Base-by-base conservation (phyloP, 2,888 invertebrate genomes). In the Pristionchus fissidentatus region DNA sequence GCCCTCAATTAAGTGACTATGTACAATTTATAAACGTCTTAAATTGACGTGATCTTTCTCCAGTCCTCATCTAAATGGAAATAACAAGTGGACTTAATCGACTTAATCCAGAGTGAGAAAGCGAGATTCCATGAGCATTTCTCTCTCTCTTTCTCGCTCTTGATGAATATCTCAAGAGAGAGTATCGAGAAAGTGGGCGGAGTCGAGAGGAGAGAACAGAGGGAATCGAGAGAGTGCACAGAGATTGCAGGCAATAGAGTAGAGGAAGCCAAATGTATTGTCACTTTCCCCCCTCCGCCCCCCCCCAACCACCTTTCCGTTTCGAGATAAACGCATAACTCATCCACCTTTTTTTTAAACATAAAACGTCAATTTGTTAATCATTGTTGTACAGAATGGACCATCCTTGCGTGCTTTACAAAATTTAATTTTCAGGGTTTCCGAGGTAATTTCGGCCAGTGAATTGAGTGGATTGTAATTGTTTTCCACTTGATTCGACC, bases 241-340 rank as follows among this genome's bases (percentile, higher is more conserved):
- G 75, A 29, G 75, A 75, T 32, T 49, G 75, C 32, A 73, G 73
- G 62, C 8, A 29, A 35, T 5, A 49, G 75, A n/a, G 19, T 10
- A 49, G 43, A 43, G 75, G 46, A 46, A 49, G 49, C 3, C 29
- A 62, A 29, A 75, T 43, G 75, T 70, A 70, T 70, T 70, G 66
- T 70, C 78, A 75, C 83, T 29, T 62, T 70, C 75, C 38, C 79
- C 26, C 79, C 7, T 79, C 29, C n/a, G n/a, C n/a, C n/a, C n/a
- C n/a, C n/a, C n/a, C n/a, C n/a, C n/a, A n/a, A n/a, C n/a, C n/a
- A n/a, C n/a, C n/a, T 70, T 15, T n/a, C 41, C 66, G 22, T 41
- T 70, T 26, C 66, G 66, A 70, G 66, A 70, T 41, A n/a, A n/a
- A n/a, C n/a, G n/a, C n/a, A n/a, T n/a, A n/a, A n/a, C n/a, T n/a